A percentile compares a stretch with the other conserved stretches of the same genome.
Evolutionary conservation across 2,888 invertebrate species (phyloP).

Genomic region (Lochmaea capreae): DNA sequence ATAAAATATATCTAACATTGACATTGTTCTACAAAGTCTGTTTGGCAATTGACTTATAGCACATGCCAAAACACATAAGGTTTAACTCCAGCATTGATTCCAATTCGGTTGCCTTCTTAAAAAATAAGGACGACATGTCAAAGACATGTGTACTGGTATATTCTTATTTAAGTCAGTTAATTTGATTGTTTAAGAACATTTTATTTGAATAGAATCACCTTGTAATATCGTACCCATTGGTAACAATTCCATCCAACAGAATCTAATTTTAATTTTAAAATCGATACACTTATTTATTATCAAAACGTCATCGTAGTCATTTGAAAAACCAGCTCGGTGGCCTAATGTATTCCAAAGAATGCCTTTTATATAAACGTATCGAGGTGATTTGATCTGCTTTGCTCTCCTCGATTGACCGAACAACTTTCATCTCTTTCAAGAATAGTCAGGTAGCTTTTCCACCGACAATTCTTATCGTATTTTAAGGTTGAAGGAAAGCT

Average conservation of each 20-base stretch:
- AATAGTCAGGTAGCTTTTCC: conserved; percentile 6
- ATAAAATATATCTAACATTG: too few species aligned
- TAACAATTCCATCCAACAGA: conserved; percentile 16
- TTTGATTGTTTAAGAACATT: too few species aligned
- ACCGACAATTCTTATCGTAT: not conserved
- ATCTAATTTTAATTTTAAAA: conserved; percentile 32
- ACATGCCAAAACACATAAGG: too few species aligned
- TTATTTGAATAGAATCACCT: not conserved
- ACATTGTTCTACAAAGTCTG: too few species aligned
- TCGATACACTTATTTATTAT: conserved; percentile 36
- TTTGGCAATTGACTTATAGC: too few species aligned
- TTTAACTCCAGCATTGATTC: too few species aligned
- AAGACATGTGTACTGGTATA: too few species aligned
- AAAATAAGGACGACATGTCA: too few species aligned
- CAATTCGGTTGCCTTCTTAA: too few species aligned
- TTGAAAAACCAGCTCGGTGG: conserved; percentile 34
- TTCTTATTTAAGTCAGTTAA: too few species aligned
- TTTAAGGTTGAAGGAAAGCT: too few species aligned
- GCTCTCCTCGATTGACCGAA: conserved; percentile 39
- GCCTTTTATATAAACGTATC: conserved; percentile 36
- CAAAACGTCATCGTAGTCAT: conserved; percentile 32
- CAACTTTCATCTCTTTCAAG: conserved; percentile 41
- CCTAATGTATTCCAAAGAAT: conserved; percentile 42
- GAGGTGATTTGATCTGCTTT: conserved; percentile 39
- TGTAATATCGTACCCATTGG: conserved; percentile 19